Conservation (phyloP, 2,797 vertebrate species). For the Buphagus erythrorhynchus region DNA sequence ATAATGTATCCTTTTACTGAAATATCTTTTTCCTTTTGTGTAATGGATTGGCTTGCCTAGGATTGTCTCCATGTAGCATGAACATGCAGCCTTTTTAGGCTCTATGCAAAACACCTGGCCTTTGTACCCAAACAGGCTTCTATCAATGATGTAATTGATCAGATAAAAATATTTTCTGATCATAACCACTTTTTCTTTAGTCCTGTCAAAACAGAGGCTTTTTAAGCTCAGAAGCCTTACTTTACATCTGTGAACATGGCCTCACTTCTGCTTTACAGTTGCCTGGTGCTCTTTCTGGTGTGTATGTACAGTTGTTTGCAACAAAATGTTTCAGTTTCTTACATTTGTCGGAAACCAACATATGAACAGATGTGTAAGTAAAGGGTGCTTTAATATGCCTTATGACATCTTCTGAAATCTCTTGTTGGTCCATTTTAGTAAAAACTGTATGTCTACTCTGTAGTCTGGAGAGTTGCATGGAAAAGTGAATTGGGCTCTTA, state of each 20-base stretch:
- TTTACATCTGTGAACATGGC: background rate
- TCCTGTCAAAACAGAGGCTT: background rate
- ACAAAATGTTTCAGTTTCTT: background rate
- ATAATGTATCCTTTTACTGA: background rate
- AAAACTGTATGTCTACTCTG: background rate
- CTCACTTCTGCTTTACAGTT: background rate
- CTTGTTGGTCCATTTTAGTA: background rate
- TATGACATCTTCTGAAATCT: background rate
- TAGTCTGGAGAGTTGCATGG: background rate
- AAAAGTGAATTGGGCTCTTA: background rate
- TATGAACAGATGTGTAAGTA: background rate
- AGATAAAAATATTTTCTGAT: background rate
- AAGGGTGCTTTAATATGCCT: background rate
- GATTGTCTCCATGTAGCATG: background rate
- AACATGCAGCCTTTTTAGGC: background rate
- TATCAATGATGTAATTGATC: background rate
- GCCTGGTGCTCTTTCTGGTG: background rate
- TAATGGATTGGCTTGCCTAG: background rate
- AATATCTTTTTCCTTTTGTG: background rate
- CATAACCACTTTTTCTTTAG: background rate
- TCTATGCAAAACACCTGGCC: background rate
- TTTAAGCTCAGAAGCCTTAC: background rate
- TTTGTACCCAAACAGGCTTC: background rate
- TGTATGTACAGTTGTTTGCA: background rate
- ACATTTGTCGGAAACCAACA: background rate